Base-by-base conservation (phyloP, 2,888 invertebrate species). In the Ditula angustiorana region DNA sequence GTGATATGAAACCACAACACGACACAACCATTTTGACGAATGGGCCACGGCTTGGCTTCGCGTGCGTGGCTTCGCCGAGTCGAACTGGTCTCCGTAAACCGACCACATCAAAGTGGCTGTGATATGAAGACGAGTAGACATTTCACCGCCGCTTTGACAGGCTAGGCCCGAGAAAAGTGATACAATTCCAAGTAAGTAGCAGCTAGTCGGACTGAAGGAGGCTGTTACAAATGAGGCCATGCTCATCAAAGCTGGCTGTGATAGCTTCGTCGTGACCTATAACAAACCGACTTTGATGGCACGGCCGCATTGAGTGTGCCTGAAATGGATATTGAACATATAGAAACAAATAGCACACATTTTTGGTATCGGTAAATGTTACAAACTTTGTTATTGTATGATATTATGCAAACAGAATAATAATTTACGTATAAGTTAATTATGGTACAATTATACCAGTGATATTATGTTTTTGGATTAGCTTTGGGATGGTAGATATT, bases 21-120 rank as follows among this genome's bases (percentile, higher is more conserved):
- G 94, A 93, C 96, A 96, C 96, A 96, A 93, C 94, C 95, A 96
- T 94, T 95, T 96, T 96, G 95, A 96, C 96, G 95, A 95, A 93
- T 91, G 93, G 94, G 86, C 85, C 87, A 83, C 78, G 82, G 85
- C 83, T 80, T 69, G 21, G 62, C 61, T 61, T 58, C 61, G 21
- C 44, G 19, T 57, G 37, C 19, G 35, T 30, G 44, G 41, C 24
- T 52, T 21, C 33, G 49, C 23, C 28, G 23, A 56, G 73, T 57
- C 57, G 76, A 67, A 55, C 66, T 59, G 58, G 71, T 83, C 85
- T 85, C 90, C 84, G 84, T 87, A 93, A 92, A 94, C 95, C 95
- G 94, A 96, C 95, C 95, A 96, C 96, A 96, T 97, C 97, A 98
- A 98, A 98, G 97, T 97, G 97, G 98, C 98, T 98, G 98, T 98